Evolutionary conservation across 2,888 invertebrate species (phyloP).

Genomic region (Monopis laevigella): DNA sequence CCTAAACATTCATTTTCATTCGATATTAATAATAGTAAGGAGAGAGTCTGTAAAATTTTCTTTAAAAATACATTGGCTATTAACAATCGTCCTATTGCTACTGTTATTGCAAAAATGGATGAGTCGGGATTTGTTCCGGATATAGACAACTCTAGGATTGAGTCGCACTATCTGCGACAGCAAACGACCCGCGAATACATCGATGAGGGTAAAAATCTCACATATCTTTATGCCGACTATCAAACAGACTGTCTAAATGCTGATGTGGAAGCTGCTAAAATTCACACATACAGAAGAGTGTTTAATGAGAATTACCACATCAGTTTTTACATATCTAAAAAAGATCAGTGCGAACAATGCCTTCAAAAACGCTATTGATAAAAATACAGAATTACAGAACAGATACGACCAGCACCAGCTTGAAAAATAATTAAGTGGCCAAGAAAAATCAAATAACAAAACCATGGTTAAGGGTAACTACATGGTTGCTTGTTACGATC

Average conservation of each 20-base stretch:
- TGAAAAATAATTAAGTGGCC: too few species aligned
- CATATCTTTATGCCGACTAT: slow-evolving; percentile 1
- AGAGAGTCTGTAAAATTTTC: not conserved
- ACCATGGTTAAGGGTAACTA: too few species aligned
- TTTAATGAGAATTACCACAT: slow-evolving; percentile 11
- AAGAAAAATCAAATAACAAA: too few species aligned
- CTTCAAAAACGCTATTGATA: slow-evolving; percentile 5
- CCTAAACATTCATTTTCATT: slow-evolving; percentile 2
- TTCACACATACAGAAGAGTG: too few species aligned
- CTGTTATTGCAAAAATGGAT: slow-evolving; percentile 13
- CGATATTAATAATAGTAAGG: not conserved
- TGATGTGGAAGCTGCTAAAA: slow-evolving; percentile 10
- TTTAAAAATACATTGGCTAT: slow-evolving; percentile 1
- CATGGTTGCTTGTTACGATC: too few species aligned
- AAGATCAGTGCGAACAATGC: slow-evolving; percentile 13
- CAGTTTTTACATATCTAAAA: slow-evolving; percentile 12
- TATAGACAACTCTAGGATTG: too few species aligned
- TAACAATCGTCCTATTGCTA: slow-evolving; percentile 10
- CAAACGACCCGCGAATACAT: too few species aligned
- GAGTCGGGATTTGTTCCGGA: slow-evolving; percentile 1
- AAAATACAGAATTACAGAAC: too few species aligned
- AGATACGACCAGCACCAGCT: too few species aligned
- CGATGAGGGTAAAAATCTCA: slow-evolving; percentile 12
- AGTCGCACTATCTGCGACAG: too few species aligned
- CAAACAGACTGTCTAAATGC: slow-evolving; percentile 1